Conservation (phyloP, 2,797 vertebrate species). For the Nyctibius grandis region DNA sequence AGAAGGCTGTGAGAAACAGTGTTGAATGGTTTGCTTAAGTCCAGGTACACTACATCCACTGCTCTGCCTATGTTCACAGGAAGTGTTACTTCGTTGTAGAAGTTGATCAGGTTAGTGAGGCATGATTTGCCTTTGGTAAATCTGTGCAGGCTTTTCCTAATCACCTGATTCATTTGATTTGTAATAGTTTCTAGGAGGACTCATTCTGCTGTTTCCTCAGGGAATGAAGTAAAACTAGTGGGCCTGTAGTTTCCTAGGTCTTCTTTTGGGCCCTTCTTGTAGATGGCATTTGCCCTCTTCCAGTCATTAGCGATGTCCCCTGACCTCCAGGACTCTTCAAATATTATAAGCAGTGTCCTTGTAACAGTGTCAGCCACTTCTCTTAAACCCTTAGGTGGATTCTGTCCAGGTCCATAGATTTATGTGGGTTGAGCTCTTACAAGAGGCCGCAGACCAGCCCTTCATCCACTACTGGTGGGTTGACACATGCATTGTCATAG, state of each 20-base stretch:
- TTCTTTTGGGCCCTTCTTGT: not conserved
- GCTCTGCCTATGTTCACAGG: not conserved
- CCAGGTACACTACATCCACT: not conserved
- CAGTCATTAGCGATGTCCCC: too few species aligned
- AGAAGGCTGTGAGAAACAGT: not conserved
- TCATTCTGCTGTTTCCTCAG: not conserved
- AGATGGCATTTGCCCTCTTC: not conserved
- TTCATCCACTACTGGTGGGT: not conserved
- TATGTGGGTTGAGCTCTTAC: not conserved
- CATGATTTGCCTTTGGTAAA: not conserved
- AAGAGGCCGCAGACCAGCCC: not conserved
- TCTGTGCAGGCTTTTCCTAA: not conserved
- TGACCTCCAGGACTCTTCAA: not conserved
- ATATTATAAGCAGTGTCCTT: not conserved
- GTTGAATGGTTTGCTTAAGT: not conserved
- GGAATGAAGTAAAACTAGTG: not conserved
- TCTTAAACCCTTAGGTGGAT: not conserved
- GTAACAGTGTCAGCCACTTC: not conserved
- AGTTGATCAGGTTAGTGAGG: not conserved
- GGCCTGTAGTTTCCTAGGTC: not conserved
- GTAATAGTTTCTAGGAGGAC: not conserved
- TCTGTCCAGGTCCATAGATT: not conserved
- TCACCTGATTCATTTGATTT: not conserved
- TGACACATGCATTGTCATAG: not conserved
- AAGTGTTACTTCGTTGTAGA: not conserved